Evolutionary conservation across 2,797 vertebrate genomes (phyloP).

Genomic region (Antennarius maculatus): DNA sequence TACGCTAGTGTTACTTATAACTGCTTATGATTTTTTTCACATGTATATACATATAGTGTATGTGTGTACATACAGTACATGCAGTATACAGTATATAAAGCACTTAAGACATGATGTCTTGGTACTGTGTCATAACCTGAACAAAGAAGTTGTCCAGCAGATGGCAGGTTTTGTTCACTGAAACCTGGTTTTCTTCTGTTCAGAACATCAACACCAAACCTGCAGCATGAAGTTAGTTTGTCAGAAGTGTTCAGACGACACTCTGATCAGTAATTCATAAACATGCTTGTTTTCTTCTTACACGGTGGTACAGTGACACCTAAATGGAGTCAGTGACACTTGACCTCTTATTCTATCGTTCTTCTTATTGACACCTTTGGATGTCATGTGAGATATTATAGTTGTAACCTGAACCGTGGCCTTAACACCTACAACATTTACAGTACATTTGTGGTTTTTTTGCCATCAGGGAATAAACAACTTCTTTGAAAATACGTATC

Average conservation of each 20-base stretch:
- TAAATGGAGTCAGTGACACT: too few species aligned
- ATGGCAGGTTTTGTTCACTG: constrained; percentile 67
- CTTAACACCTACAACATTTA: too few species aligned
- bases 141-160: constrained; percentile 61
- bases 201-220: not conserved
- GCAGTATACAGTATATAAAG: too few species aligned
- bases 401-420: not conserved
- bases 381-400: not conserved
- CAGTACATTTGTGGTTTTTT: not conserved
- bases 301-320: not conserved
- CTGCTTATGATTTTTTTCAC: too few species aligned
- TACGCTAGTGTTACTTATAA: too few species aligned
- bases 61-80: too few species aligned
- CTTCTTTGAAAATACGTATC: not conserved
- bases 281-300: not conserved
- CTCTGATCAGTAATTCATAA: too few species aligned
- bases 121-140: not conserved
- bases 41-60: too few species aligned
- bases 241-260: too few species aligned
- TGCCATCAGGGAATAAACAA: not conserved
- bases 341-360: not conserved
- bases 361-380: not conserved
- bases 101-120: not conserved
- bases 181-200: not conserved
- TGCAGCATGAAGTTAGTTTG: too few species aligned